These are phyloP conservation scores for Eupsilia transversa DNA, from an alignment of 2,888 invertebrate genomes.

Conservation along the genomic window DNA sequence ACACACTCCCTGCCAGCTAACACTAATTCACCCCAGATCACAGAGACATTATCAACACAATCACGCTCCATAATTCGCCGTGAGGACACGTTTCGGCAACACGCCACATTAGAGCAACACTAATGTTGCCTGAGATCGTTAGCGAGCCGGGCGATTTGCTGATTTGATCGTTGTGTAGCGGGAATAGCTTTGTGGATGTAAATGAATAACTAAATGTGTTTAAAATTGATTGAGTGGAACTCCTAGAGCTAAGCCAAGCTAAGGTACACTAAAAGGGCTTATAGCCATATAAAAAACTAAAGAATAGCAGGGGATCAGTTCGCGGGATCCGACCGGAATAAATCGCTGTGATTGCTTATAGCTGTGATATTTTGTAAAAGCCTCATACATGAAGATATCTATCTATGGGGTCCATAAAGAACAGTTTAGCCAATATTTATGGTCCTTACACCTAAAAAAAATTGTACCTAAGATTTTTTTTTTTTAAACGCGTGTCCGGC, in stretches of 20 bases:
- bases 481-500: no score
- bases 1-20: not conserved
- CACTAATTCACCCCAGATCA: slow-evolving; percentile 14
- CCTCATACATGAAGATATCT: no score
- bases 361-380: no score
- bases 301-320: no score
- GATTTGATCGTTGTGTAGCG: slow-evolving; percentile 3
- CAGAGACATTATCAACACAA: slow-evolving; percentile 37
- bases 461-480: no score
- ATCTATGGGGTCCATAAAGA: no score
- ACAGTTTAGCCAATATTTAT: no score
- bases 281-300: no score
- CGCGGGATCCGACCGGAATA: no score
- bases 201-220: not conserved
- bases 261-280: not conserved
- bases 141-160: slow-evolving; percentile 12
- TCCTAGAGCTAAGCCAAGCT: not conserved
- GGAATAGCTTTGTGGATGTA: not conserved
- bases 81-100: slow-evolving; percentile 7
- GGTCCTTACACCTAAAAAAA: no score
- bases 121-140: slow-evolving; percentile 28
- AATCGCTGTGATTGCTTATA: no score
- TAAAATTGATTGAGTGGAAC: not conserved
- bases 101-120: slow-evolving; percentile 11
- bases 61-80: slow-evolving; percentile 26